phyloP scores from a whole-genome alignment of 2,113 vertebrate species.

The Sphyrna mokarran region DNA sequence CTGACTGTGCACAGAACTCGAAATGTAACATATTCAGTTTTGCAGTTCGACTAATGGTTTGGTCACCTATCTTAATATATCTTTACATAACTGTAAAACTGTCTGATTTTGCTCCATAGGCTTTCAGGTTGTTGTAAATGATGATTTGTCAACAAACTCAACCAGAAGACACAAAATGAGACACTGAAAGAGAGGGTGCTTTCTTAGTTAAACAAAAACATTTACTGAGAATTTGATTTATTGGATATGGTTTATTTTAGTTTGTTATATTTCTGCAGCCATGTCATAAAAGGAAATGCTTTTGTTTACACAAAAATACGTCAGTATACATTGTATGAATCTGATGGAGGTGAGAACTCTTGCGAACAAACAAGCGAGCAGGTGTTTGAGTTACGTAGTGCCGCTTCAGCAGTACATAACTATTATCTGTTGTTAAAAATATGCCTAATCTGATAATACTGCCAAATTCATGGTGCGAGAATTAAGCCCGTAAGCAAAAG shows the following conservation, averaged over 20 bases:
- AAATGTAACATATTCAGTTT: background rate
- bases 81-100: background rate
- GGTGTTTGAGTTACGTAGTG: conserved; percentile 31
- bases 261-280: background rate
- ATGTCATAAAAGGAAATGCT: background rate
- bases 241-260: background rate
- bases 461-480: conserved; percentile 48
- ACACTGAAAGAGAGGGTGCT: background rate
- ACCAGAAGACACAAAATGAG: background rate
- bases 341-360: background rate
- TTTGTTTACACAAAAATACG: background rate
- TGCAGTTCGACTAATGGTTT: background rate
- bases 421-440: conserved; percentile 61
- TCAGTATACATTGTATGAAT: background rate
- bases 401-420: conserved; percentile 50
- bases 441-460: conserved; percentile 62
- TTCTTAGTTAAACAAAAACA: background rate
- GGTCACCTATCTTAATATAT: background rate
- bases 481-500: conserved; percentile 41
- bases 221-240: background rate
- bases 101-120: background rate
- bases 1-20: background rate
- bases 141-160: background rate
- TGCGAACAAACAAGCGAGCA: background rate
- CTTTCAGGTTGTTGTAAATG: background rate